Evolutionary conservation across 1,140 invertebrate genomes (phyloP).

Genomic region (Drosophila equinoxialis): DNA sequence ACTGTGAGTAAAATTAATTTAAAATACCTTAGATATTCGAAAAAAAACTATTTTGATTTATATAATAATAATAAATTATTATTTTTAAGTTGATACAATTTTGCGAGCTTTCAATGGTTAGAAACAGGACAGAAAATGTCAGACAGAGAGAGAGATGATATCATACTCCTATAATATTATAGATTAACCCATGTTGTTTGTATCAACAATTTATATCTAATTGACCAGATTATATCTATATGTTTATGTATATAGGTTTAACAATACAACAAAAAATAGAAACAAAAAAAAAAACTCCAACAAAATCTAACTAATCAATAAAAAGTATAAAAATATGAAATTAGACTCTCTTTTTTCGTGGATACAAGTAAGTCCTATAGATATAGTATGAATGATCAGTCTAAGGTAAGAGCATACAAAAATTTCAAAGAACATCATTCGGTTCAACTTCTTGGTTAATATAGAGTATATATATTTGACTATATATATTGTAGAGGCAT

Average conservation of each 20-base stretch:
- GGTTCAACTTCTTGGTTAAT: background rate
- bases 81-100: background rate
- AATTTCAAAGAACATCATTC: background rate
- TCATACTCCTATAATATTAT: background rate
- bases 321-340: constrained; percentile 1
- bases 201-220: constrained; percentile 15
- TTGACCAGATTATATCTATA: constrained; percentile 9
- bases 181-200: constrained; percentile 2
- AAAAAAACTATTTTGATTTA: constrained; percentile 35
- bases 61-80: constrained; percentile 12
- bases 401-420: too few species aligned
- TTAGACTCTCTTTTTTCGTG: too few species aligned
- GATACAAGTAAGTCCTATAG: too few species aligned
- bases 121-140: background rate
- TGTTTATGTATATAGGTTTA: constrained; percentile 9
- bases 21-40: constrained; percentile 17
- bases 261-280: background rate
- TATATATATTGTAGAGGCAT: background rate
- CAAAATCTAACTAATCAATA: constrained; percentile 10
- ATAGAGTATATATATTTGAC: background rate
- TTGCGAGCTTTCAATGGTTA: background rate
- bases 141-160: background rate
- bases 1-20: constrained; percentile 57
- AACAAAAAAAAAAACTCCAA: background rate
- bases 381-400: too few species aligned